These are phyloP conservation scores for Oncorhynchus mykiss DNA, from an alignment of 2,113 vertebrate species.

Conservation along the genomic window DNA sequence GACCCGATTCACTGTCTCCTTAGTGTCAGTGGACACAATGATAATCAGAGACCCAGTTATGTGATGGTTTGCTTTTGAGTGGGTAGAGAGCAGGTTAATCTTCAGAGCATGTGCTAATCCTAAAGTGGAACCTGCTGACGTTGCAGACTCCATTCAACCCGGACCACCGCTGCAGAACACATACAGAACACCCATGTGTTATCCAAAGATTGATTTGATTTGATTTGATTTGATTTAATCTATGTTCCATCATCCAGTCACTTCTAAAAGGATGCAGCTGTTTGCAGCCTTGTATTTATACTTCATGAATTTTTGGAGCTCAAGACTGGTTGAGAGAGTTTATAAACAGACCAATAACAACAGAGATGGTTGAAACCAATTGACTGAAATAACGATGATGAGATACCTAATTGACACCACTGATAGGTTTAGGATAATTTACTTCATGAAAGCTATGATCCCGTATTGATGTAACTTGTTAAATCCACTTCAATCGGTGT, in stretches of 20 bases:
- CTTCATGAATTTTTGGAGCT: neutral
- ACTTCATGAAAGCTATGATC: too few species aligned
- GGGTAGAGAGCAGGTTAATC: neutral
- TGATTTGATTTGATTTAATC: neutral
- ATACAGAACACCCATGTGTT: neutral
- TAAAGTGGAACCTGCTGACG: constrained; percentile 7
- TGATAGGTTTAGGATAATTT: too few species aligned
- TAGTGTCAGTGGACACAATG: constrained; percentile 11
- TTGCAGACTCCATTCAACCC: neutral
- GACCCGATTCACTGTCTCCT: constrained; percentile 18
- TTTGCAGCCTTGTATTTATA: neutral
- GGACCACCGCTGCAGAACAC: neutral
- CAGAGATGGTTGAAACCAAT: too few species aligned
- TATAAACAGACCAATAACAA: neutral
- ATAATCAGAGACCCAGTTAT: neutral
- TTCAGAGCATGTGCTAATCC: neutral
- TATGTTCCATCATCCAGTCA: neutral
- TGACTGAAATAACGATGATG: too few species aligned
- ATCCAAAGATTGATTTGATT: neutral
- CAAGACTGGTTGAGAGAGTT: constrained; percentile 10
- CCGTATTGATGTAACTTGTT: too few species aligned
- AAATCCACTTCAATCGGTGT: too few species aligned
- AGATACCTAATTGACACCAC: too few species aligned
- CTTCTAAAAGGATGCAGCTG: neutral
- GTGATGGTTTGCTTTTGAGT: neutral